phyloP scores from a whole-genome alignment of 2,797 vertebrate species.

The Acanthurus lineatus region DNA sequence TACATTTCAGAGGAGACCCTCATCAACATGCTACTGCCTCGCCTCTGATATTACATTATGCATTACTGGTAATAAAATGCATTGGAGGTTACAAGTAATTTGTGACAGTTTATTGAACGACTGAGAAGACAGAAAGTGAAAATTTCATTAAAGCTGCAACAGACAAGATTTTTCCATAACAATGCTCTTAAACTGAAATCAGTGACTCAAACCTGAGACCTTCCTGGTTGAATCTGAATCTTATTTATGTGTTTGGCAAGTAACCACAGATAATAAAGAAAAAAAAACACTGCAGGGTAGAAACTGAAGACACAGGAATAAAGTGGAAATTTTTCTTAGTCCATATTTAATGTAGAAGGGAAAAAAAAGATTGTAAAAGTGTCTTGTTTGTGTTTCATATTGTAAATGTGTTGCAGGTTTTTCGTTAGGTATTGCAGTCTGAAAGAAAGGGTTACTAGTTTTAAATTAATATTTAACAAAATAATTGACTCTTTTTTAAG shows the following conservation, averaged over 20 bases:
- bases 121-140: slow-evolving; percentile 26
- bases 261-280: background rate
- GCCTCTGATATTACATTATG: slow-evolving; percentile 23
- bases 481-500: no score
- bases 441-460: background rate
- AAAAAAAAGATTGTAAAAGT: background rate
- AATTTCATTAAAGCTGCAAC: slow-evolving; percentile 12
- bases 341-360: background rate
- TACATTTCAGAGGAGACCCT: slow-evolving; percentile 45
- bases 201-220: background rate
- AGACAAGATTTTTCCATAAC: background rate
- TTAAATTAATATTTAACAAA: no score
- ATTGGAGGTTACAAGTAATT: slow-evolving; percentile 5
- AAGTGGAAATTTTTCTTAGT: background rate
- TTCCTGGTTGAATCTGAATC: background rate
- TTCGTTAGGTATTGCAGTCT: background rate
- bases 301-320: background rate
- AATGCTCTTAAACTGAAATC: slow-evolving; percentile 10
- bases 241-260: background rate
- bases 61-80: slow-evolving; percentile 23
- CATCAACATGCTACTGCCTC: slow-evolving; percentile 41
- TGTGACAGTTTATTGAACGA: slow-evolving; percentile 28
- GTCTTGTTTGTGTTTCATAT: background rate
- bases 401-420: background rate
- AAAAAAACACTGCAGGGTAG: background rate